Base-by-base conservation (phyloP, 2,888 invertebrate genomes). In the Leptinotarsa tumamoca region DNA sequence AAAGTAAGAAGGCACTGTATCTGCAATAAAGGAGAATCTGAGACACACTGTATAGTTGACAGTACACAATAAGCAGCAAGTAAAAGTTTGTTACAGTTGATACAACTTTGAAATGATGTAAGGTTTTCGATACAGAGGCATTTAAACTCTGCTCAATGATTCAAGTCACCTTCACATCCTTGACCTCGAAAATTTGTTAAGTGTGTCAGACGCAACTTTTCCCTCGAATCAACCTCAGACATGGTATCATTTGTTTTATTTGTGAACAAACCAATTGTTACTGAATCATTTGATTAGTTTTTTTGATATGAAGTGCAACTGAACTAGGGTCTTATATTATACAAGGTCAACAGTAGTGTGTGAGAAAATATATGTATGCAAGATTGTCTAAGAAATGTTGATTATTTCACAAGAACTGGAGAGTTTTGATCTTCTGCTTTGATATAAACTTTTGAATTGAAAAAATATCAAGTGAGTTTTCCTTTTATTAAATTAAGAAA, bases 181-280 rank as follows among this genome's bases (percentile, higher is more conserved):
- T 63, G 63, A 63, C 63, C 63, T n/a, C 17, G 4, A 63, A 63
- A 33, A n/a, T 14, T 63, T 63, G 63, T 5, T 17, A 63, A 63
- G 43, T 63, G 18, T 63, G 63, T 63, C 63, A 63, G 63, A 63
- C 63, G n/a, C 33, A 63, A 63, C 63, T 63, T 63, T 63, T 63
- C 43, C 63, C 33, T 63, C 63, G 63, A 63, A 5, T 33, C n/a
- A 63, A 63, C 27, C 63, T 63, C 43, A 63, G 63, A 63, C 27
- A 18, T 17, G 63, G 33, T 43, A 63, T 43, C 33, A 33, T 43
- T 63, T 63, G 63, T 63, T n/a, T 63, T 43, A 43, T 63, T 63
- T 43, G n/a, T 63, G 33, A 63, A 63, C 33, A 33, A 63, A n/a
- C 13, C 63, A 27, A 43, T 33, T 63, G 63, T 63, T 17, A 27